Base-by-base conservation (phyloP, 2,888 invertebrate genomes). In the Ypsolopha sequella region DNA sequence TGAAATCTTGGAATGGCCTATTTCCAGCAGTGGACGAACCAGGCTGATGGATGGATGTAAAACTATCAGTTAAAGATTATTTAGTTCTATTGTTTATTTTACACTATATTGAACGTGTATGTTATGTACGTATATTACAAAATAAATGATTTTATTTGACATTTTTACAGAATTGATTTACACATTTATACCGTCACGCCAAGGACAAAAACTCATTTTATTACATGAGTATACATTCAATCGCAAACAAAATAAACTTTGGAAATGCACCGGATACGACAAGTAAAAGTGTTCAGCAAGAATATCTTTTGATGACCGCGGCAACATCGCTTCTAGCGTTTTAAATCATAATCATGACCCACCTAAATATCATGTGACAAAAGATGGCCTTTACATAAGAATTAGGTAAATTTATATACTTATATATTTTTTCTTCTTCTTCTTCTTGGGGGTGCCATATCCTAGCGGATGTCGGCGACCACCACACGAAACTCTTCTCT, bases 151-250 rank as follows among this genome's bases (percentile, higher is more conserved):
- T 24, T 4, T 2, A 24, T 24, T 3, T 24, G 4, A 2, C 24
- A 24, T 24, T 24, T 24, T n/a, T 58, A 44, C 64, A 43, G 61
- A 53, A 11, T 51, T 59, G 49, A 56, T 59, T 10, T 63, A 59
- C 56, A 57, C 56, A 50, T 66, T 68, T 45, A 62, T 73, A 36
- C 65, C 63, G 33, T 66, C 70, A 10, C 56, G 54, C 36, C 62
- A 62, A 7, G 68, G 72, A 1, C 56, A 48, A 53, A 34, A 49
- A 49, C 13, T 52, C 39, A n/a, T 56, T 8, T 60, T 55, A 50
- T 48, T 52, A 47, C 10, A 56, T 7, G 47, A 57, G 54, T 67
- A 51, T 58, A 68, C 67, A 1, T 69, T 65, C 47, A 54, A 46
- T 52, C 54, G 34, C 63, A 62, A 49, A 59, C 7, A 52, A 10